These are phyloP conservation scores for Nothoprocta pentlandii DNA, from an alignment of 2,113 vertebrate species.

Conservation along the genomic window DNA sequence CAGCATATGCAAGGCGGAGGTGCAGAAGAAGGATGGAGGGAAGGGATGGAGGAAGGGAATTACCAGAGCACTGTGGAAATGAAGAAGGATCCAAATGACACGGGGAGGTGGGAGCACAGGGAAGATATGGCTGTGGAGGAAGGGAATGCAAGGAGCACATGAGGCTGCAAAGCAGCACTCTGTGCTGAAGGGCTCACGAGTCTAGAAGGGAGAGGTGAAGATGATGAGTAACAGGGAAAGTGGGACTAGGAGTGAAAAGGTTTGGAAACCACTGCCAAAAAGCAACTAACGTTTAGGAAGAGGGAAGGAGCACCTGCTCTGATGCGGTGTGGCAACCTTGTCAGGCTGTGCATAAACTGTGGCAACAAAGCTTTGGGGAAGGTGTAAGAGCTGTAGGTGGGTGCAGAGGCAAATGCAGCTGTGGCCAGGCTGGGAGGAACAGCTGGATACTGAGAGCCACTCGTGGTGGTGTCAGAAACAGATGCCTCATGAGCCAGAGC, in stretches of 20 bases:
- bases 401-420: not conserved
- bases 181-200: not conserved
- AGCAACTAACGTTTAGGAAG: not conserved
- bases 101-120: not conserved
- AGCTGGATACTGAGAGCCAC: not conserved
- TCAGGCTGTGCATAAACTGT: not conserved
- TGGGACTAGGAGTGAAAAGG: not conserved
- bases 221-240: not conserved
- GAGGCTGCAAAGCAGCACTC: constrained; percentile 21
- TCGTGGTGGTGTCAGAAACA: rapidly evolving
- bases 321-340: not conserved
- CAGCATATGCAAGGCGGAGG: not conserved
- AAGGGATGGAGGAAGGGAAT: not conserved
- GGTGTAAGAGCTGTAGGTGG: not conserved
- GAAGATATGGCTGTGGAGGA: not conserved
- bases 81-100: not conserved
- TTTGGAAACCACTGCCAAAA: not conserved
- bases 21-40: not conserved
- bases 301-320: not conserved
- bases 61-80: not conserved
- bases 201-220: not conserved
- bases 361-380: not conserved
- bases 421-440: not conserved
- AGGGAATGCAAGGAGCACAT: constrained; percentile 41
- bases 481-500: rapidly evolving